Percentiles rank a stretch among this genome's conserved stretches.
These are phyloP conservation scores for Drosophila yakuba DNA, from an alignment of 1,140 invertebrate species.

Conservation along the genomic window DNA sequence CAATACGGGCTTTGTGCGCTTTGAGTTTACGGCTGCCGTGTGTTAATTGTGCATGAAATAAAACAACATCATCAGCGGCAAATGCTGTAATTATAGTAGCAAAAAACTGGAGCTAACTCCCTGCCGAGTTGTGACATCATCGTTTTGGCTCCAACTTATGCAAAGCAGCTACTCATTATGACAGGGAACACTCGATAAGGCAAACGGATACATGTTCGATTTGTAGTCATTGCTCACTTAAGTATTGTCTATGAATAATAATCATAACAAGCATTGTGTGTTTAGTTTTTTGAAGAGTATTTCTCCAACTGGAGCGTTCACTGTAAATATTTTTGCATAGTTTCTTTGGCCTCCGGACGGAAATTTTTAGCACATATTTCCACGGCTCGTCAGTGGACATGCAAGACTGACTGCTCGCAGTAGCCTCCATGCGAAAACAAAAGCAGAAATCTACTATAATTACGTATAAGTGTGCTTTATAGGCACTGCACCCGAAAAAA, in stretches of 20 bases:
- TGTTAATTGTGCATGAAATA: slow-evolving; percentile 63
- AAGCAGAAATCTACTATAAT: slow-evolving; percentile 58
- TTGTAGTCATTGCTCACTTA: no score
- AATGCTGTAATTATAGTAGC: slow-evolving; percentile 44
- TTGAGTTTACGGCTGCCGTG: slow-evolving; percentile 20
- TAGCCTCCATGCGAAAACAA: slow-evolving; percentile 45
- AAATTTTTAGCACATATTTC: slow-evolving; percentile 55
- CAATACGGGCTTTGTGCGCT: slow-evolving; percentile 2
- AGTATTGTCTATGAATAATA: no score
- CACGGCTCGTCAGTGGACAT: slow-evolving; percentile 56
- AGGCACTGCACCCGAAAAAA: slow-evolving; percentile 27
- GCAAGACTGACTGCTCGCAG: slow-evolving; percentile 45
- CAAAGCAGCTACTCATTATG: slow-evolving; percentile 21
- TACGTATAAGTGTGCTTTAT: slow-evolving; percentile 36
- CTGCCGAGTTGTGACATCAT: slow-evolving; percentile 52
- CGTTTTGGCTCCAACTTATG: slow-evolving; percentile 39
- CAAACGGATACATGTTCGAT: neutral
- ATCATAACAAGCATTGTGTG: no score
- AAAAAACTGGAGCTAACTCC: slow-evolving; percentile 42
- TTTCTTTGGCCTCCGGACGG: slow-evolving; percentile 26
- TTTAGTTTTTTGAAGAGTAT: neutral
- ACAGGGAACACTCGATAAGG: slow-evolving; percentile 9
- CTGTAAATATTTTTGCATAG: slow-evolving; percentile 14
- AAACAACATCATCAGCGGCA: slow-evolving; percentile 39
- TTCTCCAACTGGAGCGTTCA: neutral